Percentiles rank a stretch among this genome's conserved stretches.
Evolutionary conservation across 1,140 invertebrate species (phyloP).

Genomic region (Nephotettix cincticeps): DNA sequence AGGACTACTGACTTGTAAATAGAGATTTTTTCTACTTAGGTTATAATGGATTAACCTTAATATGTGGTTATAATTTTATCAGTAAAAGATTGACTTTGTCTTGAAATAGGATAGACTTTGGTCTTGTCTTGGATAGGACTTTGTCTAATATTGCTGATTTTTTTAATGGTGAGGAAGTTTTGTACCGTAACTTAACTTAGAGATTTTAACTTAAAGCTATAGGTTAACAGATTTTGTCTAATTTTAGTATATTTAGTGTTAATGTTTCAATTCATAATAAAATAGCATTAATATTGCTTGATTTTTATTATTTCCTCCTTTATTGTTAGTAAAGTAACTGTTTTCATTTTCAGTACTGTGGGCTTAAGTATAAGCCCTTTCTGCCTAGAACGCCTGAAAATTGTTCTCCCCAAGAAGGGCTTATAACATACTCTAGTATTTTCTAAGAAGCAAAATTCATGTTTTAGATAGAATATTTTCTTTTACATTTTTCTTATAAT

Average conservation of each 20-base stretch:
- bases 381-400: constrained; percentile 22
- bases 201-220: background rate
- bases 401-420: constrained; percentile 12
- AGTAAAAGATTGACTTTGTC: too few relatives aligned
- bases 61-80: too few relatives aligned
- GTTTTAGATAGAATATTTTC: too few relatives aligned
- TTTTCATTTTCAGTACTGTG: too few relatives aligned
- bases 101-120: too few relatives aligned
- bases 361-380: constrained; percentile 22
- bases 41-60: too few relatives aligned
- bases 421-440: constrained; percentile 21
- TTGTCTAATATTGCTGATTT: too few relatives aligned
- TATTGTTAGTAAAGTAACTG: too few relatives aligned
- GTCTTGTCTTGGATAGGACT: too few relatives aligned
- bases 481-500: background rate
- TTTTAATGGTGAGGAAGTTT: too few relatives aligned
- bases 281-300: background rate
- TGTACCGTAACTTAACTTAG: too few relatives aligned
- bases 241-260: constrained; percentile 8
- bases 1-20: constrained; percentile 6
- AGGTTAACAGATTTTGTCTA: background rate
- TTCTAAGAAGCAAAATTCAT: constrained; percentile 10
- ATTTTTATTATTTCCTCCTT: background rate
- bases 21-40: constrained; percentile 5
- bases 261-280: background rate